Conservation (phyloP, 2,113 vertebrate genomes). For the Bubo blakistoni region DNA sequence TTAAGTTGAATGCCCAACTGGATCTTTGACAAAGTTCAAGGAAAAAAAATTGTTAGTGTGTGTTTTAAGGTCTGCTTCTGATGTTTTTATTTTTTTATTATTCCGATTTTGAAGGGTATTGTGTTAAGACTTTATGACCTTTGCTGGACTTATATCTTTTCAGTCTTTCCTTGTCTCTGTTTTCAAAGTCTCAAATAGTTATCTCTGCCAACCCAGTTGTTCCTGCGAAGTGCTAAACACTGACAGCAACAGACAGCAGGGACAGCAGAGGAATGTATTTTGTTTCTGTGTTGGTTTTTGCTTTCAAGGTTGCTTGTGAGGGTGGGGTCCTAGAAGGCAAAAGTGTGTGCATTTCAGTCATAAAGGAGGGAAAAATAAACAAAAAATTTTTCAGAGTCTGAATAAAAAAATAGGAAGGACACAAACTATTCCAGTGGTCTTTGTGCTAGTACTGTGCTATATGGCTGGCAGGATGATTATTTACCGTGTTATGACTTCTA, state of each 20-base stretch:
- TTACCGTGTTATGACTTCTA: background rate
- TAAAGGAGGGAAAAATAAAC: background rate
- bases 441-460: background rate
- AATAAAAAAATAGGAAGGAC: background rate
- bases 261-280: background rate
- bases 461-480: background rate
- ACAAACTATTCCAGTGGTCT: background rate
- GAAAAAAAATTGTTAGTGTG: background rate
- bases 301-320: background rate
- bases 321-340: background rate
- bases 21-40: background rate
- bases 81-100: background rate
- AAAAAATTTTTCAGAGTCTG: background rate
- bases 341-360: background rate
- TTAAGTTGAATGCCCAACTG: background rate
- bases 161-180: background rate
- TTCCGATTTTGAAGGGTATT: background rate
- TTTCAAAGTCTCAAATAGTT: background rate
- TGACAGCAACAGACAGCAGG: too few relatives aligned
- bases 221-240: background rate
- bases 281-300: background rate
- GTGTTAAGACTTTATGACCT: background rate
- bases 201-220: background rate
- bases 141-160: background rate
- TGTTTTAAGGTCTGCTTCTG: background rate